phyloP scores from a whole-genome alignment of 2,797 vertebrate genomes.

The Australoheros facetus region DNA sequence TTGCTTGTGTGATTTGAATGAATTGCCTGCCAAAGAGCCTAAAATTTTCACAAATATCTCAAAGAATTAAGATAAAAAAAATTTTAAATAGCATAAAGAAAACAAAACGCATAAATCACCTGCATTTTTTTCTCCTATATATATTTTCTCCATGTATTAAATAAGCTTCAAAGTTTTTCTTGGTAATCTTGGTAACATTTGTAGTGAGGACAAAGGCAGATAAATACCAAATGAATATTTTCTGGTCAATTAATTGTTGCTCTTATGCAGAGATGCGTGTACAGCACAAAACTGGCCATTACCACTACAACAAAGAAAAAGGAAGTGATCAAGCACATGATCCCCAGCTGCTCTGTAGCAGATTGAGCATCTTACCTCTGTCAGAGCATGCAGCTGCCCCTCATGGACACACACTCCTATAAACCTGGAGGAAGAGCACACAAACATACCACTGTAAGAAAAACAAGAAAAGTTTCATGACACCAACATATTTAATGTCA shows the following conservation, averaged over 20 bases:
- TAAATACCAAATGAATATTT: neutral
- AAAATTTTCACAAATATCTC: neutral
- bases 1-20: accelerated
- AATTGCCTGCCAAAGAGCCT: neutral
- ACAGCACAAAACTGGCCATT: neutral
- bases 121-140: neutral
- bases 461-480: too few species aligned
- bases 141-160: neutral
- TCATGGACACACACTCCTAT: slow-evolving; percentile 97
- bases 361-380: slow-evolving; percentile 84
- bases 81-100: neutral
- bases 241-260: neutral
- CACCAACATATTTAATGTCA: neutral
- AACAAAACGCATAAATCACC: neutral
- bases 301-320: neutral
- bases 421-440: slow-evolving; percentile 82
- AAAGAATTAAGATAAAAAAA: neutral
- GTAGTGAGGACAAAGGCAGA: neutral
- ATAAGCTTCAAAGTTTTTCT: neutral
- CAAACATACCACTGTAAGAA: neutral
- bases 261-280: neutral
- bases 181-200: neutral
- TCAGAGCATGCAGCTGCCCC: slow-evolving; percentile 95
- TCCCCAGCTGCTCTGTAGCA: neutral
- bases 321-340: too few species aligned